Conservation (phyloP, 2,888 invertebrate species). For the Mythimna impura region DNA sequence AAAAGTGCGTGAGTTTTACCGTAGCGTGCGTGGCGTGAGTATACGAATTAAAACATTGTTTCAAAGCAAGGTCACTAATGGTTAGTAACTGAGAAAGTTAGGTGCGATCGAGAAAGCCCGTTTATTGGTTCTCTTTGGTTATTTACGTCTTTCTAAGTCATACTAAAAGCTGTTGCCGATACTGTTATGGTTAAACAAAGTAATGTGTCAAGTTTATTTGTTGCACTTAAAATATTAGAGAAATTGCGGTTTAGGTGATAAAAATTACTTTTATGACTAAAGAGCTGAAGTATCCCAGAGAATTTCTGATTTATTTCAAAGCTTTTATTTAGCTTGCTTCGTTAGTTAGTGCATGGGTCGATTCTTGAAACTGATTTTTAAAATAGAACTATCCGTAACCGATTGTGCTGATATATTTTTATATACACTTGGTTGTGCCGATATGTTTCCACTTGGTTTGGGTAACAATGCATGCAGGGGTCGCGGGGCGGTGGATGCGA, state of each 20-base stretch:
- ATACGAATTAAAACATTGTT: constrained; percentile 40
- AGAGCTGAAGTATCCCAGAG: neutral
- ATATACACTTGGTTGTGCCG: no score
- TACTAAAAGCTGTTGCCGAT: neutral
- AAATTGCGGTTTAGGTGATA: neutral
- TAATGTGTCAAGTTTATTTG: neutral
- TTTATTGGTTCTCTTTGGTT: constrained; percentile 22
- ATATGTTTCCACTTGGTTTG: no score
- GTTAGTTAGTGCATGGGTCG: no score
- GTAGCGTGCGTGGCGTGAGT: constrained; percentile 21
- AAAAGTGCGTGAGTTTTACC: neutral
- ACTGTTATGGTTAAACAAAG: neutral
- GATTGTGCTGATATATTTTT: no score
- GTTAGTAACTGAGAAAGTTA: constrained; percentile 35
- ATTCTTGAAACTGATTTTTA: no score
- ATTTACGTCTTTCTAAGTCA: neutral
- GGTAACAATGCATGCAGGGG: no score
- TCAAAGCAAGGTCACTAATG: constrained; percentile 35
- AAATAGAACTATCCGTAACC: no score
- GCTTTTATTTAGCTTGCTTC: no score
- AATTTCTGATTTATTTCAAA: neutral
- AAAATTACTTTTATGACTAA: neutral
- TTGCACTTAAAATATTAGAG: neutral
- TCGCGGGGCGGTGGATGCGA: no score
- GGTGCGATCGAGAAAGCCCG: constrained; percentile 34